phyloP scores from a whole-genome alignment of 2,888 invertebrate species.

The Bugulina stolonifera region DNA sequence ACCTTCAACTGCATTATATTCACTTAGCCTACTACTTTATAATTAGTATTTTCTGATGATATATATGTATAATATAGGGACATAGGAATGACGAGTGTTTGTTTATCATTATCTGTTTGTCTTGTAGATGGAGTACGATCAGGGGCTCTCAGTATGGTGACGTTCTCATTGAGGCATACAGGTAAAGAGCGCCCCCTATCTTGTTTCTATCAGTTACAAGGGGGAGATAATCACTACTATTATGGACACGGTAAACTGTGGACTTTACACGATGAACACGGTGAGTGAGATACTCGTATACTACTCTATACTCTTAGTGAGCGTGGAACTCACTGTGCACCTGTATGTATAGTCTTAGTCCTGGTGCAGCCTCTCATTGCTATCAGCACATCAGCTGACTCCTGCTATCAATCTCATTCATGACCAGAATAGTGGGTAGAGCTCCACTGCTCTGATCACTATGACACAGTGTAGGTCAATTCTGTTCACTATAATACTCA shows the following conservation, averaged over 20 bases:
- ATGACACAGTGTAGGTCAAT: too few species aligned
- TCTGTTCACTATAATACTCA: too few species aligned
- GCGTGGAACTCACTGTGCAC: neutral
- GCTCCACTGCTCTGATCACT: too few species aligned
- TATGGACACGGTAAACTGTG: neutral
- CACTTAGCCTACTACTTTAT: too few species aligned
- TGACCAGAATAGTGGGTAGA: too few species aligned
- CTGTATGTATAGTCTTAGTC: too few species aligned
- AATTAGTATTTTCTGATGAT: too few species aligned
- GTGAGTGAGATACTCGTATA: neutral
- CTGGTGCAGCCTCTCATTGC: neutral
- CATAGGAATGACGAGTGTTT: too few species aligned
- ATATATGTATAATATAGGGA: too few species aligned
- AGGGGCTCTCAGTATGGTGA: neutral
- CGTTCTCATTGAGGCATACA: neutral
- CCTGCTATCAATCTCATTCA: too few species aligned
- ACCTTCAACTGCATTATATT: too few species aligned
- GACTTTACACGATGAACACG: neutral
- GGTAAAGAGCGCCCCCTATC: neutral
- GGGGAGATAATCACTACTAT: neutral
- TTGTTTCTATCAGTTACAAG: slow-evolving; percentile 21
- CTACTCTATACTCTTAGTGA: neutral
- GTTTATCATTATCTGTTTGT: neutral
- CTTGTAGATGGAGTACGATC: slow-evolving; percentile 18
- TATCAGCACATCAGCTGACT: too few species aligned